These are phyloP conservation scores for Ditylenchus dipsaci DNA, from an alignment of 1,140 invertebrate species.

Conservation along the genomic window DNA sequence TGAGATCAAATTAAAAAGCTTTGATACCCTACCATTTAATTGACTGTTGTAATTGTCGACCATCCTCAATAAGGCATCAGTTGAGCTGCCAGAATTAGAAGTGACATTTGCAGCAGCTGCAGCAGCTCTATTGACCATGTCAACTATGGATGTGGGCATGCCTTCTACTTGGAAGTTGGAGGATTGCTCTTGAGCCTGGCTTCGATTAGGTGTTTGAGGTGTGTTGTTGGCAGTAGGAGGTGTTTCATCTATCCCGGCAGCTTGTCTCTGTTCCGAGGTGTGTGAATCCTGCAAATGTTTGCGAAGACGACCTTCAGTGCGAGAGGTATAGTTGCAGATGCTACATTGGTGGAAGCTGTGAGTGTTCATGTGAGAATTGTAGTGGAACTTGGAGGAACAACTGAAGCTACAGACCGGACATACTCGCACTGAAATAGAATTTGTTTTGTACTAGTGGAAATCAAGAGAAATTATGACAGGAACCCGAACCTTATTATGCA, in stretches of 20 bases:
- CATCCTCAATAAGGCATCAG: slow-evolving; percentile 41
- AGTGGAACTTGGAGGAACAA: slow-evolving; percentile 58
- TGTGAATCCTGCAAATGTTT: slow-evolving; percentile 65
- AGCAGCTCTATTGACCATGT: slow-evolving; percentile 4
- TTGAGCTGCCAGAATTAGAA: not conserved
- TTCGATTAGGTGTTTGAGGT: not conserved
- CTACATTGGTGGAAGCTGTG: slow-evolving; percentile 63
- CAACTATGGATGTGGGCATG: not conserved
- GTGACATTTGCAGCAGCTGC: not conserved
- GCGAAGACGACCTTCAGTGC: slow-evolving; percentile 65
- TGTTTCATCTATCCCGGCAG: slow-evolving; percentile 5
- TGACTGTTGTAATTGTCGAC: slow-evolving; percentile 43
- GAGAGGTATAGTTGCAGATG: slow-evolving; percentile 65
- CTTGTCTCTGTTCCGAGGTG: slow-evolving; percentile 46
- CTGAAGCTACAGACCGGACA: slow-evolving; percentile 59
- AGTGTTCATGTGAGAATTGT: slow-evolving; percentile 63
- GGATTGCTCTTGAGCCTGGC: not conserved
- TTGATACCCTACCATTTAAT: not conserved
- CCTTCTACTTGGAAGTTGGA: not conserved
- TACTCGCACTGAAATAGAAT: slow-evolving; percentile 10
- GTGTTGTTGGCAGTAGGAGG: not conserved
- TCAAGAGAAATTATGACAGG: too few relatives aligned
- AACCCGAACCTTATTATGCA: too few relatives aligned
- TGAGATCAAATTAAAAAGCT: too few relatives aligned
- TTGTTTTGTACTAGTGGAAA: too few relatives aligned